phyloP scores from a whole-genome alignment of 2,797 vertebrate species.

The Zenarchopterus dispar region DNA sequence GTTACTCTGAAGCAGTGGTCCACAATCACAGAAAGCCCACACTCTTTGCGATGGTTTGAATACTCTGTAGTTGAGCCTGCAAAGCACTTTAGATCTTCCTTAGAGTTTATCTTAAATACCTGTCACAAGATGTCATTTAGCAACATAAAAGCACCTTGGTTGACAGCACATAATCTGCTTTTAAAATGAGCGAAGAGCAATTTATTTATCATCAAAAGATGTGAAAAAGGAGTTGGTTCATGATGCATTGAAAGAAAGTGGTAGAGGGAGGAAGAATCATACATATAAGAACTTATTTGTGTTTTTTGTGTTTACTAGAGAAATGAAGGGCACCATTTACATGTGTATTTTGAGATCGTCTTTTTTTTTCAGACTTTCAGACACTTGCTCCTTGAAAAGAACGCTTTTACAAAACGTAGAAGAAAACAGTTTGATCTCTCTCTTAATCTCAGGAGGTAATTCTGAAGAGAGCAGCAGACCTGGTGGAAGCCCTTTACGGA shows the following conservation, averaged over 20 bases:
- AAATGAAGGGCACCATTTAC: background rate
- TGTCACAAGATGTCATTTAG: conserved; percentile 57
- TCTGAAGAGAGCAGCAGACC: conserved; percentile 95
- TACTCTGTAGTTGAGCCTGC: conserved; percentile 19
- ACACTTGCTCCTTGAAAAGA: background rate
- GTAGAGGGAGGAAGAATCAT: background rate
- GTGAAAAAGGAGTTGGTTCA: conserved; percentile 43
- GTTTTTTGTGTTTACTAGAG: conserved; percentile 13
- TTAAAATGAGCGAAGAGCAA: conserved; percentile 64
- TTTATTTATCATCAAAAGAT: conserved; percentile 68
- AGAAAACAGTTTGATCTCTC: background rate
- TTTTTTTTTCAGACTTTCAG: conserved; percentile 1
- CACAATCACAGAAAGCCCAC: background rate
- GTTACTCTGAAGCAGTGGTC: background rate
- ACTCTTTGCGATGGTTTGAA: conserved; percentile 11
- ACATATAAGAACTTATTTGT: conserved; percentile 1
- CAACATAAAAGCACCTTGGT: conserved; percentile 58
- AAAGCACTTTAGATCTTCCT: conserved; percentile 48
- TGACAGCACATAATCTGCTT: conserved; percentile 65
- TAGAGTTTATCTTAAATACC: conserved; percentile 52
- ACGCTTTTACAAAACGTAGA: background rate
- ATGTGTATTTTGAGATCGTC: background rate
- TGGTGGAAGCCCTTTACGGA: conserved; percentile 96
- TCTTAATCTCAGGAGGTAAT: conserved; percentile 89
- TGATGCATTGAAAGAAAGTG: conserved; percentile 5